Evolutionary conservation across 2,888 invertebrate species (phyloP).

Genomic region (Pteria penguin): DNA sequence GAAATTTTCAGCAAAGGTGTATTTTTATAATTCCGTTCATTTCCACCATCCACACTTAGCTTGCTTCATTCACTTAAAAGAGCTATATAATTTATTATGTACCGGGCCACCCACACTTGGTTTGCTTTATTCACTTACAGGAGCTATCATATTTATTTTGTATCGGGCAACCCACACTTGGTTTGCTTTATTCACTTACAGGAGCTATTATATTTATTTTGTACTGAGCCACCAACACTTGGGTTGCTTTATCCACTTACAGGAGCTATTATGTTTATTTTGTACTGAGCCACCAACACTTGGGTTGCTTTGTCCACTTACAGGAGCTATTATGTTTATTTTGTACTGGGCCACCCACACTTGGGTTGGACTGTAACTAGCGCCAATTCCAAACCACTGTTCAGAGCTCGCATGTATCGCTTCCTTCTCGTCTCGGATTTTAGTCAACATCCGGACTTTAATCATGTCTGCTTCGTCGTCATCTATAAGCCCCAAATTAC

Average conservation of each 20-base stretch:
- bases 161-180: too few species aligned
- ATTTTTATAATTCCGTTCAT: too few species aligned
- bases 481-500: conserved; percentile 21
- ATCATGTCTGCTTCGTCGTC: conserved; percentile 31
- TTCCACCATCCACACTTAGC: too few species aligned
- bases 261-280: conserved; percentile 16
- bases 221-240: too few species aligned
- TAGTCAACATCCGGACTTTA: conserved; percentile 12
- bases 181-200: conserved; percentile 13
- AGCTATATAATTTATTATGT: too few species aligned
- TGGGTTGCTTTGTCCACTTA: conserved; percentile 27
- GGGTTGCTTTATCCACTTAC: too few species aligned
- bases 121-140: too few species aligned
- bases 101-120: too few species aligned
- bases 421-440: conserved; percentile 19
- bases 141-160: too few species aligned
- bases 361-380: conserved; percentile 33
- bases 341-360: conserved; percentile 40
- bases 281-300: conserved; percentile 38
- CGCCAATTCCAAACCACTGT: conserved; percentile 34
- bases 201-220: conserved; percentile 19
- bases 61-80: too few species aligned
- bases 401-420: background rate
- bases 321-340: conserved; percentile 18
- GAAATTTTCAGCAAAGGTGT: too few species aligned